Percentiles rank a stretch among this genome's conserved stretches.
These are phyloP conservation scores for Mandrillus leucophaeus DNA, from an alignment of 2,113 vertebrate genomes.

Conservation along the genomic window DNA sequence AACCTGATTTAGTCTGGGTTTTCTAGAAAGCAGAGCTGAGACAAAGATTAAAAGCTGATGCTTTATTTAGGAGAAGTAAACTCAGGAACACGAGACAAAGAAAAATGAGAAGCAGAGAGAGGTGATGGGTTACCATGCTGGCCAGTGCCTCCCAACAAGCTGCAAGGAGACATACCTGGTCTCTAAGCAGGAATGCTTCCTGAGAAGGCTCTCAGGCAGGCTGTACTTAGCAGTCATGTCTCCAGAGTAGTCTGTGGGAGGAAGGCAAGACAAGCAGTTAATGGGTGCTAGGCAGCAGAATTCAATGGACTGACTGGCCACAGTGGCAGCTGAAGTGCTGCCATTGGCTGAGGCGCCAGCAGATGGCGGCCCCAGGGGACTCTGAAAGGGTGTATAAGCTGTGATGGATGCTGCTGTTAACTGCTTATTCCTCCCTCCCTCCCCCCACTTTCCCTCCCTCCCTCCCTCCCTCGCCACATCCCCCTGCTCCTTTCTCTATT, in stretches of 20 bases:
- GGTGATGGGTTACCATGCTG: not conserved
- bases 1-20: not conserved
- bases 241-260: not conserved
- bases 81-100: not conserved
- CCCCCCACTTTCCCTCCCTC: too few species aligned
- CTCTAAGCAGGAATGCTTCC: not conserved
- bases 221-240: not conserved
- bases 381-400: too few species aligned
- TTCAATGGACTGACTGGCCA: not conserved
- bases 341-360: not conserved
- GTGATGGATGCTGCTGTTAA: not conserved
- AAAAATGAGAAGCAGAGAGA: not conserved
- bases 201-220: too few species aligned
- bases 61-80: not conserved
- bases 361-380: not conserved
- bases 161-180: not conserved
- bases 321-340: not conserved
- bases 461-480: not conserved
- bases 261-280: not conserved
- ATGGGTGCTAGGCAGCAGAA: not conserved
- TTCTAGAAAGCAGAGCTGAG: not conserved
- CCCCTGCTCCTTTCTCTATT: not conserved
- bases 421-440: not conserved
- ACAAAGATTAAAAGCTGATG: not conserved
- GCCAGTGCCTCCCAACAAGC: not conserved